Evolutionary conservation across 23 tunicate species (phyloP), one percentile per base, ranked within the genome.

Genomic region (Pegea sp.): DNA sequence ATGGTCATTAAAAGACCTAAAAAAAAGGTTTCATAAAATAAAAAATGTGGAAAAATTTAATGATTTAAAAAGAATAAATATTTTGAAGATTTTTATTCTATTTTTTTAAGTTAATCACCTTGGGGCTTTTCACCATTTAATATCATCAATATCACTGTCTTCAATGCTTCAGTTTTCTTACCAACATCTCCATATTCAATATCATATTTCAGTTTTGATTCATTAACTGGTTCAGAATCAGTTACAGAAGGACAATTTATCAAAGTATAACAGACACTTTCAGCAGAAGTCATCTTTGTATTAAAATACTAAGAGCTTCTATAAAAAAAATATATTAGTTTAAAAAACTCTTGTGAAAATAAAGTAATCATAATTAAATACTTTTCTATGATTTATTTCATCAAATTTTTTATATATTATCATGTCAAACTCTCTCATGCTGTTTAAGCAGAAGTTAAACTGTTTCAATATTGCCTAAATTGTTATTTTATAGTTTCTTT

Each of bases 191-290:
- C 99, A 72, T 91, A 77, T 49, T 91, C 99, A 24, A 91, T 91
- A 29, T 91, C 99, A 26, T 61, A 38, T 53, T 79, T 78, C 31
- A 91, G 42, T 26, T 78, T 68, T 24, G 69, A 27, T 68, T 88
- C 97, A 61, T 80, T 90, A 16, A 69, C 24, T 48, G 80, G 88
- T 31, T 91, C 99, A 5, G 80, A 78, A 33, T 91, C 88, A 13
- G 81, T 91, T 5, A 72, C 79, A 1, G 99, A 84, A 18, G 81
- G 70, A 43, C 67, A 70, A 62, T 91, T 65, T 34, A 91, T 72
- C 43, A 91, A 68, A 29, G 99, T 91, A 61, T 91, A 79, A 58
- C 99, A 91, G 57, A 91, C 54, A 38, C 99, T 79, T 34, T 91
- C 99, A 5, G 99, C 99, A 5, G 99, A 91, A 16, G 99, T 66